Percentiles rank a stretch among this genome's conserved stretches.
Evolutionary conservation across 2,888 invertebrate species (phyloP).

Genomic region (Campaea margaritaria): DNA sequence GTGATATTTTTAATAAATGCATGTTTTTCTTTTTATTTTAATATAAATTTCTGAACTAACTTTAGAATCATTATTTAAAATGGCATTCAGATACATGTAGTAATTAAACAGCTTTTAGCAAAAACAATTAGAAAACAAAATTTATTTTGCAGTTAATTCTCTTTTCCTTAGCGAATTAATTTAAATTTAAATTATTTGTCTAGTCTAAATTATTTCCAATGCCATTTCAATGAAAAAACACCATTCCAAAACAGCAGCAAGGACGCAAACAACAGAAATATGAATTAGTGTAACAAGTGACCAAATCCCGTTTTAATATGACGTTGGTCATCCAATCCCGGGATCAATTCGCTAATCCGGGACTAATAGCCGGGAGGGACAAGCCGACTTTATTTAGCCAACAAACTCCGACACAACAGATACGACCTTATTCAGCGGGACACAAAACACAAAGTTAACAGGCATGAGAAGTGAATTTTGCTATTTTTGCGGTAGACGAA

Average conservation of each 20-base stretch:
- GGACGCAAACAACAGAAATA: conserved; percentile 65
- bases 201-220: no score
- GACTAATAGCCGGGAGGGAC: conserved; percentile 75
- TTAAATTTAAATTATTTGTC: no score
- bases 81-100: no score
- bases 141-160: no score
- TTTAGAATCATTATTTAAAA: no score
- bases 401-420: conserved; percentile 26
- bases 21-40: no score
- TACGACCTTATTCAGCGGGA: conserved; percentile 32
- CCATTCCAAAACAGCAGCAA: not conserved
- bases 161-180: no score
- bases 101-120: no score
- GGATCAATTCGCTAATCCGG: conserved; percentile 79
- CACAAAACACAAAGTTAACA: conserved; percentile 19
- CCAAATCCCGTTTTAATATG: conserved; percentile 80
- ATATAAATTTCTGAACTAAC: no score
- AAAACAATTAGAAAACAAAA: no score
- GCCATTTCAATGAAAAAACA: conserved; percentile 3
- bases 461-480: conserved; percentile 1
- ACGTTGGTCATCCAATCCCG: conserved; percentile 79
- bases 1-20: no score
- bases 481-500: not conserved
- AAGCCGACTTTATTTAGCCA: conserved; percentile 50
- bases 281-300: conserved; percentile 74